Conservation (phyloP, 2,113 vertebrate genomes). For the Pachycephala philippinensis region DNA sequence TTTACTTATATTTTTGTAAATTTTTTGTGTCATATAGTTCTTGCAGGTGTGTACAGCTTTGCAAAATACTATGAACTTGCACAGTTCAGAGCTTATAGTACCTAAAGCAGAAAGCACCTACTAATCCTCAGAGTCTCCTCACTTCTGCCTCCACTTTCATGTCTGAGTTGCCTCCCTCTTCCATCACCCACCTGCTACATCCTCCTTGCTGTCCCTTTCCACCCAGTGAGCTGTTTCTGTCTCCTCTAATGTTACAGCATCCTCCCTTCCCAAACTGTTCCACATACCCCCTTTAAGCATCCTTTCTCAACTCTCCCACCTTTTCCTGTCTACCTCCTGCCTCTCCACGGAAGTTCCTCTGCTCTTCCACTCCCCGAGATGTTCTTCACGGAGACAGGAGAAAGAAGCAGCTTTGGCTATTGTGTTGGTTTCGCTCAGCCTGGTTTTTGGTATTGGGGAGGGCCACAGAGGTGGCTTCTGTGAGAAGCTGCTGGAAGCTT, state of each 20-base stretch:
- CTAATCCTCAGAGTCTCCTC: neutral
- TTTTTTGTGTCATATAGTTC: neutral
- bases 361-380: rapidly evolving
- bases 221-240: neutral
- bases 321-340: neutral
- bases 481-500: neutral
- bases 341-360: neutral
- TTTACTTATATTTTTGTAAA: neutral
- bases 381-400: neutral
- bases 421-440: neutral
- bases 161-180: neutral
- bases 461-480: neutral
- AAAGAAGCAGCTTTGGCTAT: neutral
- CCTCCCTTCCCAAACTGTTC: neutral
- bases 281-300: neutral
- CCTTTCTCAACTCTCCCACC: neutral
- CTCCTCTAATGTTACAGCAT: neutral
- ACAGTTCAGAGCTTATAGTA: neutral
- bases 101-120: neutral
- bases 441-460: neutral
- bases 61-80: neutral
- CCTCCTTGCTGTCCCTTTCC: neutral
- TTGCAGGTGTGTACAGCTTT: neutral
- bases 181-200: neutral
- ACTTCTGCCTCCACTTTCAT: neutral